These are phyloP conservation scores for Lapara coniferarum DNA, from an alignment of 2,888 invertebrate species.

Conservation along the genomic window DNA sequence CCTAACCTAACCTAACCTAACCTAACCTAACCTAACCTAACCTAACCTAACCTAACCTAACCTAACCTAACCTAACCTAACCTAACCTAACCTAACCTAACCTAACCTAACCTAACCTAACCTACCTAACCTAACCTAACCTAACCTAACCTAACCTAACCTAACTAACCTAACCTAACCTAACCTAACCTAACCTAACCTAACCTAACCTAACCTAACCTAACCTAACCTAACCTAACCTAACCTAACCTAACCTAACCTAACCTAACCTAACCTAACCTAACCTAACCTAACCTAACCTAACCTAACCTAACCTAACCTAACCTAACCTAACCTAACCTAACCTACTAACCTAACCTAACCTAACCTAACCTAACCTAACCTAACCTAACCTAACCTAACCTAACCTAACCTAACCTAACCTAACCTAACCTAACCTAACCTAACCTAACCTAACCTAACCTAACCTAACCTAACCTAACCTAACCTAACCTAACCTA, in stretches of 20 bases:
- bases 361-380: constrained; percentile 34
- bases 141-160: constrained; percentile 1
- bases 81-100: constrained; percentile 36
- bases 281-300: constrained; percentile 27
- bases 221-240: constrained; percentile 38
- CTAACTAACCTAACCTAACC: constrained; percentile 34
- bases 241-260: constrained; percentile 37
- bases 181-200: constrained; percentile 38
- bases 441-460: constrained; percentile 32
- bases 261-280: constrained; percentile 37
- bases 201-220: constrained; percentile 38
- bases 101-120: no score
- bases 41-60: constrained; percentile 38
- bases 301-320: constrained; percentile 3
- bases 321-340: constrained; percentile 34
- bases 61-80: constrained; percentile 38
- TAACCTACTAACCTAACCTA: constrained; percentile 37
- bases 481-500: constrained; percentile 29
- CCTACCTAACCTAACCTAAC: constrained; percentile 27
- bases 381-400: constrained; percentile 31
- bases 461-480: constrained; percentile 29
- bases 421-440: constrained; percentile 31
- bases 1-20: constrained; percentile 35
- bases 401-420: constrained; percentile 33
- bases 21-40: constrained; percentile 37